Evolutionary conservation across 2,888 invertebrate species (phyloP).

Genomic region (Drosophila anceps): DNA sequence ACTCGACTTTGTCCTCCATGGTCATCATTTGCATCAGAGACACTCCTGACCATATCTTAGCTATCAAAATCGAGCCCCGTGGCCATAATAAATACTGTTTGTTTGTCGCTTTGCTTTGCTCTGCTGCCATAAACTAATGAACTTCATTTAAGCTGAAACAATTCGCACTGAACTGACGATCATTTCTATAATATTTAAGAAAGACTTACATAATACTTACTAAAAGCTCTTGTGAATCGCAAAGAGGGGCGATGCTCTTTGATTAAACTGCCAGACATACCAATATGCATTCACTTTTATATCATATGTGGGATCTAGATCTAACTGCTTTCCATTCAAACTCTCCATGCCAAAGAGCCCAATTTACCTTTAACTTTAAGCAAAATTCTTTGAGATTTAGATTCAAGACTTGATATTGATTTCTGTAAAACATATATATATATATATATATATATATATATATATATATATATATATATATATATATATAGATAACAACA

Average conservation of each 20-base stretch:
- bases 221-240: background rate
- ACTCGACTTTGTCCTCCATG: slow-evolving; percentile 14
- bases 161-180: background rate
- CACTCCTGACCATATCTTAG: slow-evolving; percentile 24
- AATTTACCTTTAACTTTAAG: background rate
- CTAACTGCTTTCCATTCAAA: background rate
- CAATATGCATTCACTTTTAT: background rate
- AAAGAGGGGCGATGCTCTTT: background rate
- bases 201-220: background rate
- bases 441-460: background rate
- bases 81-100: slow-evolving; percentile 20
- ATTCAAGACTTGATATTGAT: background rate
- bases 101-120: background rate
- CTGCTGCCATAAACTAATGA: slow-evolving; percentile 5
- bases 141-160: background rate
- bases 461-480: background rate
- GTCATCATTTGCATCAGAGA: background rate
- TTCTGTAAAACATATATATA: background rate
- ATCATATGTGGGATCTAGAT: background rate
- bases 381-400: background rate
- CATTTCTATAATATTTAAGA: background rate
- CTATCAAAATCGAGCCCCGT: background rate
- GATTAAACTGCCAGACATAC: background rate
- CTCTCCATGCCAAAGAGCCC: background rate
- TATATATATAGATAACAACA: background rate